These are phyloP conservation scores for Tinea semifulvella DNA, from an alignment of 2,888 invertebrate genomes.

Conservation along the genomic window DNA sequence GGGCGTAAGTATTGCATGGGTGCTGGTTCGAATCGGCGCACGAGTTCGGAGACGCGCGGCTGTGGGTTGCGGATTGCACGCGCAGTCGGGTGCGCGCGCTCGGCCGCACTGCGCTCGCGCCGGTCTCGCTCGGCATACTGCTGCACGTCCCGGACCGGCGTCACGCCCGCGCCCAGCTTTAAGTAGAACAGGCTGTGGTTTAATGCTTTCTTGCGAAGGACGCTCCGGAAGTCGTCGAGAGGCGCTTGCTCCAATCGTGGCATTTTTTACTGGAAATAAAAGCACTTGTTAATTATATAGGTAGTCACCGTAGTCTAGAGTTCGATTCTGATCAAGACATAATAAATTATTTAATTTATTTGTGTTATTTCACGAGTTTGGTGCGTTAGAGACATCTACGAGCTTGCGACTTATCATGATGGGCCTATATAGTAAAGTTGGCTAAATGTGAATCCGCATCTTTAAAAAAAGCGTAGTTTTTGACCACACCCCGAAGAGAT, in stretches of 20 bases:
- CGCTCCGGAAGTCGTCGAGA: slow-evolving; percentile 56
- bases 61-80: slow-evolving; percentile 42
- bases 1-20: slow-evolving; percentile 57
- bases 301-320: no score
- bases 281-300: no score
- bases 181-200: slow-evolving; percentile 60
- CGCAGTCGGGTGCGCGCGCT: slow-evolving; percentile 39
- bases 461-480: no score
- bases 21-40: slow-evolving; percentile 51
- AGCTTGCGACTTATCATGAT: no score
- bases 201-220: slow-evolving; percentile 57
- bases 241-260: slow-evolving; percentile 47
- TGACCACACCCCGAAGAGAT: no score
- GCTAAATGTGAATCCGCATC: no score
- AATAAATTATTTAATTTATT: no score
- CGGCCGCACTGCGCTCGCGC: slow-evolving; percentile 37
- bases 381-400: no score
- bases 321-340: no score
- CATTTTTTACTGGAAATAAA: slow-evolving; percentile 27
- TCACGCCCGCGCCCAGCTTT: slow-evolving; percentile 39
- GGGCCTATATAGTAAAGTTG: no score
- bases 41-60: slow-evolving; percentile 51
- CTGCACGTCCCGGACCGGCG: slow-evolving; percentile 5
- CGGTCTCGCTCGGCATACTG: slow-evolving; percentile 10
- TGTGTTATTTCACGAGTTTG: no score